Evolutionary conservation across 2,797 vertebrate species (phyloP).

Genomic region (Pseudochirops cupreus): DNA sequence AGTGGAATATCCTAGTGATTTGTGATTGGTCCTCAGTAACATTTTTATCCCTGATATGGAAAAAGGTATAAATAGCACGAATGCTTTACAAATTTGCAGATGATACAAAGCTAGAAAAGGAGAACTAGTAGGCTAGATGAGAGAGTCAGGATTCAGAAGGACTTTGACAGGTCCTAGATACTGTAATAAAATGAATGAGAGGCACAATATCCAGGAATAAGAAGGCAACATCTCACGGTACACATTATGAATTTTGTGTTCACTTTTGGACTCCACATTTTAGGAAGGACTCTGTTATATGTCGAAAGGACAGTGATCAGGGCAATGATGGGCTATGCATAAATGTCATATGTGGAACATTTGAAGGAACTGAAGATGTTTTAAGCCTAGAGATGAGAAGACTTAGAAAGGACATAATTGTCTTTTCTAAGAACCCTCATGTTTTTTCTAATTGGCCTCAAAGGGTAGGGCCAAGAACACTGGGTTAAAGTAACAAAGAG

Average conservation of each 20-base stretch:
- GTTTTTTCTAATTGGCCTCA: not conserved
- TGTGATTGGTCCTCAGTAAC: not conserved
- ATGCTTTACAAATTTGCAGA: not conserved
- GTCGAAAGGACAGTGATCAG: not conserved
- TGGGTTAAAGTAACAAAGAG: not conserved
- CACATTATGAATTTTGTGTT: not conserved
- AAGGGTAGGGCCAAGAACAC: not conserved
- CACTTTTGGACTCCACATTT: not conserved
- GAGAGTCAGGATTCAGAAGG: not conserved
- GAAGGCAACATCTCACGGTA: not conserved
- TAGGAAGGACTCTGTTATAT: not conserved
- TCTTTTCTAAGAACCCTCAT: not conserved
- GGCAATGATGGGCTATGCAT: not conserved
- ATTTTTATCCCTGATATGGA: not conserved
- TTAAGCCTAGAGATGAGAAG: not conserved
- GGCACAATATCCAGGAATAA: not conserved
- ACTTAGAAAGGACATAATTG: not conserved
- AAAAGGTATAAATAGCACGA: not conserved
- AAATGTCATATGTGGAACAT: not conserved
- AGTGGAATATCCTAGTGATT: not conserved
- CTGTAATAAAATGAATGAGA: not conserved
- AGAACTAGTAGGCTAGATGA: not conserved
- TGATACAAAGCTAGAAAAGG: not conserved
- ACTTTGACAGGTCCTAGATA: not conserved
- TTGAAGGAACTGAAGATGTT: not conserved